phyloP scores from a whole-genome alignment of 2,797 vertebrate species.

The Cirrhinus mrigala region DNA sequence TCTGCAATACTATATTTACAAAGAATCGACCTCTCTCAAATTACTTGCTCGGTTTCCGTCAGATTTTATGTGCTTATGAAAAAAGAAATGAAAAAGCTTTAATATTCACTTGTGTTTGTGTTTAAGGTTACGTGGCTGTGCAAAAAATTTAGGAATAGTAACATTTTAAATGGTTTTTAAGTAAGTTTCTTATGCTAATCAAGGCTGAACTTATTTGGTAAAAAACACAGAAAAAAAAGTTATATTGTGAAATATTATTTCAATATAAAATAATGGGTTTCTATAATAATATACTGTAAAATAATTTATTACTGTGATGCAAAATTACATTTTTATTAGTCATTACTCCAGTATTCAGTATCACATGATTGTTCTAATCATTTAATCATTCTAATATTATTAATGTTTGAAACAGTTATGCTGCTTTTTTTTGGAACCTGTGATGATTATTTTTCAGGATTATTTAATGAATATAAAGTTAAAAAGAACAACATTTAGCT shows the following conservation, averaged over 20 bases:
- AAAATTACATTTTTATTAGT: background rate
- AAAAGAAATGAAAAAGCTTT: background rate
- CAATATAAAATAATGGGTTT: background rate
- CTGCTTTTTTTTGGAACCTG: too few species aligned
- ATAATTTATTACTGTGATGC: background rate
- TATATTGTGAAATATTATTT: background rate
- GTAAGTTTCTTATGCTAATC: background rate
- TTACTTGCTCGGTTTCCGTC: background rate
- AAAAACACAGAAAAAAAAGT: too few species aligned
- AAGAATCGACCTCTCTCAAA: background rate
- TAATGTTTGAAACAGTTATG: background rate
- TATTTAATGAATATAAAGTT: too few species aligned
- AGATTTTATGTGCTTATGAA: background rate
- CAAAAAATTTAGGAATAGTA: too few species aligned
- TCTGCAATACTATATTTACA: background rate
- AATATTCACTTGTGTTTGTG: background rate
- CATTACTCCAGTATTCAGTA: background rate
- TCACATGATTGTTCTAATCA: too few species aligned
- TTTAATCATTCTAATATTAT: background rate
- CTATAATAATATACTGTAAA: too few species aligned
- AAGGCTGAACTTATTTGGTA: too few species aligned
- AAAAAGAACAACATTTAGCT: too few species aligned
- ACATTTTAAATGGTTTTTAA: too few species aligned
- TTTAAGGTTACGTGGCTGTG: too few species aligned
- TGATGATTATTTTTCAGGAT: too few species aligned